Evolutionary conservation across 2,113 vertebrate genomes (phyloP).

Genomic region (Xerus inauris): DNA sequence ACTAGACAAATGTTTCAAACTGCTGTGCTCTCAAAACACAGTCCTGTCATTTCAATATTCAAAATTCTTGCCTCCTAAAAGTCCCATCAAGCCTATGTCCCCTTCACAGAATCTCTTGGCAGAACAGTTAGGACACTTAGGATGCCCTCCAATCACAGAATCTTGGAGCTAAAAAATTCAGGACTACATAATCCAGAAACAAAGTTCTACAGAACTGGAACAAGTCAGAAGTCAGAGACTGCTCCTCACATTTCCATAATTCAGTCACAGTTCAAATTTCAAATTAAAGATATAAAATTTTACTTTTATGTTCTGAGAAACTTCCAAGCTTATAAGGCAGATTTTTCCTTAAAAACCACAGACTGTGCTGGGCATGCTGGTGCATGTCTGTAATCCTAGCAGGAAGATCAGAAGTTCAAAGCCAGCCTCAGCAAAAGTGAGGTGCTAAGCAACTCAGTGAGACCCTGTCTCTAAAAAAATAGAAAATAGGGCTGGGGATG

Average conservation of each 20-base stretch:
- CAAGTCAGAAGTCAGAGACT: background rate
- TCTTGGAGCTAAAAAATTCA: slow-evolving; percentile 49
- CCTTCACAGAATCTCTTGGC: slow-evolving; percentile 25
- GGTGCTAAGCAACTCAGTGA: no score
- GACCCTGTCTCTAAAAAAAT: no score
- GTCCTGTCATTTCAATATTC: background rate
- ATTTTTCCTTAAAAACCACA: slow-evolving; percentile 18
- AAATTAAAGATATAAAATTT: slow-evolving; percentile 39
- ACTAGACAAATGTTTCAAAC: slow-evolving; percentile 45
- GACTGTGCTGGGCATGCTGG: no score
- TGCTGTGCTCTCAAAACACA: slow-evolving; percentile 38
- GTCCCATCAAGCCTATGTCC: background rate
- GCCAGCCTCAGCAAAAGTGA: no score
- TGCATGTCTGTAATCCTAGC: no score
- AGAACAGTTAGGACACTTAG: slow-evolving; percentile 49
- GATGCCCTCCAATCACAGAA: slow-evolving; percentile 41
- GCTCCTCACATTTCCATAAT: background rate
- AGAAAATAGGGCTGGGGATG: no score
- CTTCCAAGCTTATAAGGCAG: slow-evolving; percentile 18
- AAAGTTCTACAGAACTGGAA: slow-evolving; percentile 49
- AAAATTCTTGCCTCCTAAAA: background rate
- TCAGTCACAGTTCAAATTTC: slow-evolving; percentile 21
- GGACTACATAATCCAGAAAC: slow-evolving; percentile 9
- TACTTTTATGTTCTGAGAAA: slow-evolving; percentile 53
- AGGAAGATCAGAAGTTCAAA: no score